Conservation (phyloP, 2,113 vertebrate genomes). For the Trematomus loennbergii region DNA sequence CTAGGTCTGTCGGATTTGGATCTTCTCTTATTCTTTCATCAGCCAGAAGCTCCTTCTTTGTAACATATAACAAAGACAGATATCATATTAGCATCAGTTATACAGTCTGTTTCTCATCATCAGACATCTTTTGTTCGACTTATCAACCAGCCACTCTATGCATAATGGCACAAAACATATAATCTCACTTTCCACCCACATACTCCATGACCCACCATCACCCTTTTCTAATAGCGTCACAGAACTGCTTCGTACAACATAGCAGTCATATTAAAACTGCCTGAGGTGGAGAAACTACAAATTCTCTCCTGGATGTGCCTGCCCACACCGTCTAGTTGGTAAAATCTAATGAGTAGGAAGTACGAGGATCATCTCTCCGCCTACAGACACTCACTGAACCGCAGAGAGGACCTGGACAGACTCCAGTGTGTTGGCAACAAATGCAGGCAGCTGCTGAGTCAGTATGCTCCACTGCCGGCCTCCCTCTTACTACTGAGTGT, state of each 20-base stretch:
- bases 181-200: background rate
- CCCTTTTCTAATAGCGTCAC: conserved; percentile 5
- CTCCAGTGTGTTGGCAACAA: conserved; percentile 52
- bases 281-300: background rate
- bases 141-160: background rate
- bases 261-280: background rate
- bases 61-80: background rate
- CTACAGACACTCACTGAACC: conserved; percentile 43
- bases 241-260: background rate
- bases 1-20: background rate
- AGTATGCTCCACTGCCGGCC: conserved; percentile 26
- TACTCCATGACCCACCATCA: conserved; percentile 8
- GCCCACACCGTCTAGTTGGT: conserved; percentile 30
- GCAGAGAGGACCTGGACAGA: conserved; percentile 30
- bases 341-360: conserved; percentile 46
- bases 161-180: background rate
- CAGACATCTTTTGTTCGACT: background rate
- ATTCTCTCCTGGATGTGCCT: conserved; percentile 24
- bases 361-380: conserved; percentile 31
- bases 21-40: background rate
- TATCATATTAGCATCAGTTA: background rate
- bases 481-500: conserved; percentile 26
- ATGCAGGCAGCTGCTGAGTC: conserved; percentile 70
- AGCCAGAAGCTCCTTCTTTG: no score
- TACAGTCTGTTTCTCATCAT: background rate